Percentiles rank a stretch among this genome's conserved stretches.
These are phyloP conservation scores for Amitus sp. DNA, from an alignment of 2,888 invertebrate species.

Conservation along the genomic window DNA sequence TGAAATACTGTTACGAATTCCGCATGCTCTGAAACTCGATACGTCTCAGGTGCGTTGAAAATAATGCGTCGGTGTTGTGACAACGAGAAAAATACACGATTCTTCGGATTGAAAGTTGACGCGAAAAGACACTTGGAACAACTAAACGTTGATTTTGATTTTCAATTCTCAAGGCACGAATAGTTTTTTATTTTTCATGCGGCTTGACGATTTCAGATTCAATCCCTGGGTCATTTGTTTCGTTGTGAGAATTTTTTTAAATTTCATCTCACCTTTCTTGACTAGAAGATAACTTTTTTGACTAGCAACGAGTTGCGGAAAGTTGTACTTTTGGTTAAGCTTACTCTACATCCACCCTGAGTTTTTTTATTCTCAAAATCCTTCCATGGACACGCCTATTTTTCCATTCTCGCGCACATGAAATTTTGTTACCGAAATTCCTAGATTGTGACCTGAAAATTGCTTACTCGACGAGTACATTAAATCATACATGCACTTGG, in stretches of 20 bases:
- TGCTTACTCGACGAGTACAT: no score
- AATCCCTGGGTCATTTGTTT: not conserved
- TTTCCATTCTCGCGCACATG: no score
- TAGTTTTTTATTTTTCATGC: slow-evolving; percentile 42
- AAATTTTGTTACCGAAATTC: no score
- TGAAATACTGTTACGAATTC: slow-evolving; percentile 24
- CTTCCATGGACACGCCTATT: no score
- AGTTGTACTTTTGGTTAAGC: slow-evolving; percentile 64
- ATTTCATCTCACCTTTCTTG: no score
- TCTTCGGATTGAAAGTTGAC: no score
- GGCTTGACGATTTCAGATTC: not conserved
- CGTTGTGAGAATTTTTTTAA: not conserved
- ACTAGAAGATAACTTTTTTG: not conserved
- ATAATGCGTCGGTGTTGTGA: not conserved
- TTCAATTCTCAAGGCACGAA: slow-evolving; percentile 63
- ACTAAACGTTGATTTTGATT: slow-evolving; percentile 33
- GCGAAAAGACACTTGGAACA: no score
- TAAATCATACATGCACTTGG: no score
- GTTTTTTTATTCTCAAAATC: slow-evolving; percentile 45
- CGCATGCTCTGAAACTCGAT: slow-evolving; percentile 21
- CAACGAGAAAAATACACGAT: no score
- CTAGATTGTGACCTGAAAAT: no score
- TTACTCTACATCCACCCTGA: slow-evolving; percentile 64
- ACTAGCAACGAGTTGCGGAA: not conserved
- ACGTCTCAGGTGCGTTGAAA: not conserved